These are phyloP conservation scores for Rotaria magnacalcarata DNA, from an alignment of 2,888 invertebrate genomes.

Conservation along the genomic window DNA sequence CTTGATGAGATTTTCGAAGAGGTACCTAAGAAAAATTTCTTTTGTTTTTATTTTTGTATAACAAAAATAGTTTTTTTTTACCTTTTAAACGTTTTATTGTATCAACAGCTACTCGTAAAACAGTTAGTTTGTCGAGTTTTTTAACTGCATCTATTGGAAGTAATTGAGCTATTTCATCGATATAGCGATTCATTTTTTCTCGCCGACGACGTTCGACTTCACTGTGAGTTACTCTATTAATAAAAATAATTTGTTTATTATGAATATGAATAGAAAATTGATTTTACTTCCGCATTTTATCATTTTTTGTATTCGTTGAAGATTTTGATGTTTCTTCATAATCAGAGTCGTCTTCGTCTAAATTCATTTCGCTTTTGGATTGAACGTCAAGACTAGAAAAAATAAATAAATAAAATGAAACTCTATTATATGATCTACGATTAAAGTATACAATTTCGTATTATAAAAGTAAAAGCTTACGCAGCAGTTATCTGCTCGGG, in stretches of 20 bases:
- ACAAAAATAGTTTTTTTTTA: not conserved
- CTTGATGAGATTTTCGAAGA: not conserved
- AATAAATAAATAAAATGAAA: not conserved
- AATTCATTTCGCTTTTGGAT: not conserved
- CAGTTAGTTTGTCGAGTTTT: slow-evolving; percentile 44
- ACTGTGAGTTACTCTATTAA: slow-evolving; percentile 41
- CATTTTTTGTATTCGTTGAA: not conserved
- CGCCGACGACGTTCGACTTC: slow-evolving; percentile 45
- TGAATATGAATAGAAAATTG: not conserved
- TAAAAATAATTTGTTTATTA: no score
- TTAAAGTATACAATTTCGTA: no score
- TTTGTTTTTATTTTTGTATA: not conserved
- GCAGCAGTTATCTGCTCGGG: not conserved
- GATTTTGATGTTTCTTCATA: not conserved
- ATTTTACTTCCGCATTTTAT: not conserved
- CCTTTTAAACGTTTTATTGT: slow-evolving; percentile 42
- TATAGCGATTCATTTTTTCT: slow-evolving; percentile 45
- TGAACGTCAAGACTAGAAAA: not conserved
- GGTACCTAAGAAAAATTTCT: not conserved
- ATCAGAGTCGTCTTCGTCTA: not conserved
- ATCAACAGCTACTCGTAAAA: slow-evolving; percentile 44
- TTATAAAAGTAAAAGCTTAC: not conserved
- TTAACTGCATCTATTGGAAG: slow-evolving; percentile 41
- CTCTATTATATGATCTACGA: no score
- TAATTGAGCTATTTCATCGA: slow-evolving; percentile 40